Evolutionary conservation across 2,113 vertebrate species (phyloP), one percentile per base, ranked within the genome.

Genomic region (Caloenas nicobarica): DNA sequence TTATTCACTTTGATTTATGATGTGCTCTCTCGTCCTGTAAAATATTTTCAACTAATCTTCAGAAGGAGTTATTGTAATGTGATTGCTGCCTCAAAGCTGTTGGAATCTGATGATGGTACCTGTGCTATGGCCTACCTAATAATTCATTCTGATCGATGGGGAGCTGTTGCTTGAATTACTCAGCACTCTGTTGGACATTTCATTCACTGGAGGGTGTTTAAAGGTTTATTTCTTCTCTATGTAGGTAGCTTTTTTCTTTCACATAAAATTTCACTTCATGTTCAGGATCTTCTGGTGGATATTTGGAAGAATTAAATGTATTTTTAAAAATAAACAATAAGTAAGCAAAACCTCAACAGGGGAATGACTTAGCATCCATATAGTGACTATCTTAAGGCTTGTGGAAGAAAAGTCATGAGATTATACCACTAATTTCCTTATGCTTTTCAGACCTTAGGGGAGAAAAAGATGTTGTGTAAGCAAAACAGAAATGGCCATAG

Each of bases 1-100:
- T 90, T 86, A 81, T 48, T 92, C 64, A 77, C 46, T 76, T 81
- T 91, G 86, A 95, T 91, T 91, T 91, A 97, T 56, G 66, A 84
- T 90, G n/a, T 88, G 57, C 34, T 94, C 58, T 91, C 74, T 88
- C 19, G 44, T 89, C 54, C 70, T 80, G 51, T 91, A 76, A 93
- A 96, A 71, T 90, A 89, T 73, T 95, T 96, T 38, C 89, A 54
- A 73, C 71, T 85, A 86, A 73, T 81, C 68, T 61, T 68, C 50
- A 61, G 61, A 69, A 83, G 61, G 71, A 91, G 42, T 80, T 94
- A 95, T 40, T 97, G 76, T 83, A 89, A 86, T 62, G 70, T 86
- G 73, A 93, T 90, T 77, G 54, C 28, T 61, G 26, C 87, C 58
- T 90, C 48, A 65, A 76, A 96, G 61, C 71, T 83, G 57, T 14